Conservation (phyloP, 2,113 vertebrate genomes). For the Amazona vittata region DNA sequence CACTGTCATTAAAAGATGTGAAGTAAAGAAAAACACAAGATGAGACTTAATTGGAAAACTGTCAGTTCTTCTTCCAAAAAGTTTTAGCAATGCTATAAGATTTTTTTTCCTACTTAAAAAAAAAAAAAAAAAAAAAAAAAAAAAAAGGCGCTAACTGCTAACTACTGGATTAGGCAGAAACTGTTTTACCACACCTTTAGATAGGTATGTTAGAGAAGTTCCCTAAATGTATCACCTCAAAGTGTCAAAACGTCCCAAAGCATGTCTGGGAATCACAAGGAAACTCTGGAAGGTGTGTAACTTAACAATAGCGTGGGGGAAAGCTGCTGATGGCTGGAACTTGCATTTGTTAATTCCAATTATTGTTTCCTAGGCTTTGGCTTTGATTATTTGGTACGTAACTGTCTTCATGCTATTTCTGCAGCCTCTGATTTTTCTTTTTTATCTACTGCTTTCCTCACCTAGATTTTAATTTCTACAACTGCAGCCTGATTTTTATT, state of each 20-base stretch:
- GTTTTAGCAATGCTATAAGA: slow-evolving; percentile 57
- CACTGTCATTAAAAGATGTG: slow-evolving; percentile 70
- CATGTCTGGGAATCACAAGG: neutral
- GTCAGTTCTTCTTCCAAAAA: slow-evolving; percentile 69
- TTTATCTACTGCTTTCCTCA: neutral
- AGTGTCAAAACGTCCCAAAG: neutral
- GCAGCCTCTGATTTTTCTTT: neutral
- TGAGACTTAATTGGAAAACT: slow-evolving; percentile 74
- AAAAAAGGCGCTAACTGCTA: neutral
- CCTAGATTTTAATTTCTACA: neutral
- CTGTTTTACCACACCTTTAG: neutral
- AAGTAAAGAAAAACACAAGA: slow-evolving; percentile 74
- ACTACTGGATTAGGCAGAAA: slow-evolving; percentile 19
- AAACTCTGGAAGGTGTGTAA: neutral
- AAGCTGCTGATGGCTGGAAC: neutral
- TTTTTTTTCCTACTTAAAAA: neutral
- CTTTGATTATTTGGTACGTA: slow-evolving; percentile 1
- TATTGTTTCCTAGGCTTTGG: neutral
- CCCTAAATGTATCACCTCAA: neutral
- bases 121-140: neutral
- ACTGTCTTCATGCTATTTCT: slow-evolving; percentile 18
- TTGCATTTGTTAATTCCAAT: neutral
- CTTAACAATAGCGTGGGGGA: neutral
- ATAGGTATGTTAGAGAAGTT: neutral
- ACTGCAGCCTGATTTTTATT: neutral